Percentiles rank a stretch among this genome's conserved stretches.
Evolutionary conservation across 1,140 invertebrate species (phyloP).

Genomic region (Drosophila pseudoananassae): DNA sequence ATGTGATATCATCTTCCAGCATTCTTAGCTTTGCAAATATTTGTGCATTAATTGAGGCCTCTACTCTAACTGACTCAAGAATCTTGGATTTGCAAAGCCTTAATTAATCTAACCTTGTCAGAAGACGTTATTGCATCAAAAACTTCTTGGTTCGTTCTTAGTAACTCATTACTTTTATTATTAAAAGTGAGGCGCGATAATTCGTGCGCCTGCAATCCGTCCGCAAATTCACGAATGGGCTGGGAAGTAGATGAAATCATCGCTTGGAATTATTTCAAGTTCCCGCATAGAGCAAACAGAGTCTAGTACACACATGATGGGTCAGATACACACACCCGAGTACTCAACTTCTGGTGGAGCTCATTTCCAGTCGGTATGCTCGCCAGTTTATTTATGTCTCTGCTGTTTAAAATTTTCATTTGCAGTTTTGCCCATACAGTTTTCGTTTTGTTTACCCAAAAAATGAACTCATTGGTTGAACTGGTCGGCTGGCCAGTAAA

Average conservation of each 20-base stretch:
- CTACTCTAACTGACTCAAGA: slow-evolving; percentile 1
- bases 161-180: slow-evolving; percentile 24
- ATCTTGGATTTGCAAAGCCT: slow-evolving; percentile 28
- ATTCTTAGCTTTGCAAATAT: slow-evolving; percentile 47
- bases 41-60: slow-evolving; percentile 62
- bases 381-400: slow-evolving; percentile 66
- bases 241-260: slow-evolving; percentile 78
- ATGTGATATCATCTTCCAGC: slow-evolving; percentile 62
- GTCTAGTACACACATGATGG: slow-evolving; percentile 26
- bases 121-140: slow-evolving; percentile 34
- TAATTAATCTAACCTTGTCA: slow-evolving; percentile 71
- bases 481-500: slow-evolving; percentile 43
- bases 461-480: slow-evolving; percentile 60
- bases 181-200: slow-evolving; percentile 19
- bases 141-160: slow-evolving; percentile 10
- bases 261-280: slow-evolving; percentile 74
- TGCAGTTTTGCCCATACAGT: slow-evolving; percentile 58
- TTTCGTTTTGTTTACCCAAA: slow-evolving; percentile 63
- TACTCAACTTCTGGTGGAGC: slow-evolving; percentile 52
- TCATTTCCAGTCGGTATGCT: slow-evolving; percentile 55
- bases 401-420: slow-evolving; percentile 74
- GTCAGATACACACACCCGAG: slow-evolving; percentile 32
- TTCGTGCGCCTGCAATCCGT: slow-evolving; percentile 14
- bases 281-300: slow-evolving; percentile 46
- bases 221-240: slow-evolving; percentile 23